These are phyloP conservation scores for Petrocephalus zakoni DNA, from an alignment of 2,113 vertebrate genomes.

Conservation along the genomic window DNA sequence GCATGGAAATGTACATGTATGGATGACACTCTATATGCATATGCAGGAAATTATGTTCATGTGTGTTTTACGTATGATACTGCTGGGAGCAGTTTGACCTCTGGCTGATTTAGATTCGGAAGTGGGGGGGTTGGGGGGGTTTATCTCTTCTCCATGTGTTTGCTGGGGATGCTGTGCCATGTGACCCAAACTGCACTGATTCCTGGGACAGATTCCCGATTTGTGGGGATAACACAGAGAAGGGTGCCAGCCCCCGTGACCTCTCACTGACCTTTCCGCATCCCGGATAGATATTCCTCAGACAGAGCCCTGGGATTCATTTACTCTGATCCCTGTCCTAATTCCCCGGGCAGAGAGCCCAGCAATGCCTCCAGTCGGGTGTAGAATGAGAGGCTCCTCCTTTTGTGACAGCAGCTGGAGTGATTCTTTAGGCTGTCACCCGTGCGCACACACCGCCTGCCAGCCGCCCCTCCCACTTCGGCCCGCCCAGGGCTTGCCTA, in stretches of 20 bases:
- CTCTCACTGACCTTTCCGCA: constrained; percentile 23
- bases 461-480: neutral
- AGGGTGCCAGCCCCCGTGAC: neutral
- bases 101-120: neutral
- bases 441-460: constrained; percentile 32
- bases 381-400: constrained; percentile 33
- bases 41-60: neutral
- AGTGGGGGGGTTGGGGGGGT: neutral
- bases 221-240: neutral
- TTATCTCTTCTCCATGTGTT: neutral
- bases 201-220: neutral
- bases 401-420: constrained; percentile 10
- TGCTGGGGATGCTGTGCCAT: neutral
- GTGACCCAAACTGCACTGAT: neutral
- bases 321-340: constrained; percentile 63
- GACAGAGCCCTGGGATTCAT: constrained; percentile 57
- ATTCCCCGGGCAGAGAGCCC: constrained; percentile 61
- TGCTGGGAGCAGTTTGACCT: neutral
- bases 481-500: neutral
- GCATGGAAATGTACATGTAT: neutral
- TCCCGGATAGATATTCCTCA: constrained; percentile 49
- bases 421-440: constrained; percentile 23
- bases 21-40: neutral
- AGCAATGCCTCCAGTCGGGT: constrained; percentile 36
- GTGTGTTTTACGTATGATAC: neutral